Evolutionary conservation across 2,888 invertebrate species (phyloP).

Genomic region (Druceiella hillmani): DNA sequence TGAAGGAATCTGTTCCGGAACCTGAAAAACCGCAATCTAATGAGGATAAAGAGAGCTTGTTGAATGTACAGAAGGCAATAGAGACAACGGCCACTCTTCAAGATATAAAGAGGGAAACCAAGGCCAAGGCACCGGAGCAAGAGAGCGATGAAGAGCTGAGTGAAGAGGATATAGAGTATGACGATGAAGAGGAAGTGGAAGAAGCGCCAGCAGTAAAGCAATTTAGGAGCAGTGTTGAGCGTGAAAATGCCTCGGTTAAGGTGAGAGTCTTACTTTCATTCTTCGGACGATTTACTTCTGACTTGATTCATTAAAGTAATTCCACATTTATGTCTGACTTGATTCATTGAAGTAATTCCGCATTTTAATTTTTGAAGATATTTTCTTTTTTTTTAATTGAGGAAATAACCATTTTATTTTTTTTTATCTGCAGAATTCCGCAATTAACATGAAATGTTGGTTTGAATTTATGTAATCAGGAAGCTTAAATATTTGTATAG

Average conservation of each 20-base stretch:
- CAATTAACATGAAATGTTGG: no score
- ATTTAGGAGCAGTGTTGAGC: constrained; percentile 17
- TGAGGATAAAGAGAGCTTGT: constrained; percentile 9
- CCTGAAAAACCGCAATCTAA: constrained; percentile 11
- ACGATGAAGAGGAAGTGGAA: constrained; percentile 28
- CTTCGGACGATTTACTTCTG: no score
- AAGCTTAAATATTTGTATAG: no score
- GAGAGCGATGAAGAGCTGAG: constrained; percentile 14
- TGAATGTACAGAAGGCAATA: background rate
- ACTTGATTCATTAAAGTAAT: no score
- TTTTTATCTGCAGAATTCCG: no score
- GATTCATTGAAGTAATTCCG: no score
- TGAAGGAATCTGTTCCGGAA: constrained; percentile 17
- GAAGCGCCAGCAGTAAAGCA: constrained; percentile 10
- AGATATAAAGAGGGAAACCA: constrained; percentile 13
- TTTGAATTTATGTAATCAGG: no score
- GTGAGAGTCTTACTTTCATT: constrained; percentile 29
- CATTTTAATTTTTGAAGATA: no score
- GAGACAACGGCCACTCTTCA: background rate
- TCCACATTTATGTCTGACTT: no score
- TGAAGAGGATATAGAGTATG: constrained; percentile 18
- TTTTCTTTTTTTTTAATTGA: no score
- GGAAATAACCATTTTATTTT: no score
- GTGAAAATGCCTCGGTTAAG: constrained; percentile 35
- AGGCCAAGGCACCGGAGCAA: constrained; percentile 14